phyloP scores from a whole-genome alignment of 1,140 invertebrate genomes.

The Antheraea pernyi region DNA sequence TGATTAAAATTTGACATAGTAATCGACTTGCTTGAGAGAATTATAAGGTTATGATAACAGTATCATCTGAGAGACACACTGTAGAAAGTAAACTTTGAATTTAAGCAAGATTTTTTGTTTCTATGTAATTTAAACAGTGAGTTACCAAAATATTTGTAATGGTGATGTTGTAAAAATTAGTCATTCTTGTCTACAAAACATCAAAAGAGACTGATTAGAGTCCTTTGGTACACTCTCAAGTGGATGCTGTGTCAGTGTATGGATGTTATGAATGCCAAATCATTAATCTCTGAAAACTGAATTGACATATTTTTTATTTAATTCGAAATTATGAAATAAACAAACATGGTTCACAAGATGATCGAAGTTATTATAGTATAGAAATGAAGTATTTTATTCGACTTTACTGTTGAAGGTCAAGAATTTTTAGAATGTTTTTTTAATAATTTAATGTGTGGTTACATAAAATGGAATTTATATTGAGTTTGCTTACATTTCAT shows the following conservation, averaged over 20 bases:
- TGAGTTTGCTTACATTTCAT: too few relatives aligned
- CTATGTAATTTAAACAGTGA: neutral
- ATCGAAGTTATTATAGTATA: too few relatives aligned
- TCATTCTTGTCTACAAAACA: neutral
- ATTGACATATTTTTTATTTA: neutral
- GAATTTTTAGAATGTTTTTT: too few relatives aligned
- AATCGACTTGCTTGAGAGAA: too few relatives aligned
- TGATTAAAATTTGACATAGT: too few relatives aligned
- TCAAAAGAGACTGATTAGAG: neutral
- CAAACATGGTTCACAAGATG: neutral
- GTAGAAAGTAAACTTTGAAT: neutral
- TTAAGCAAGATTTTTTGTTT: neutral
- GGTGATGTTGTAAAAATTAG: neutral
- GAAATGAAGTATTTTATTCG: too few relatives aligned
- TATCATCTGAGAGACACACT: neutral
- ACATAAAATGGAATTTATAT: too few relatives aligned
- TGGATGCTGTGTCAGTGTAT: neutral
- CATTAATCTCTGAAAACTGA: neutral
- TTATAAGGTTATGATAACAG: neutral
- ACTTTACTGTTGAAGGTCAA: too few relatives aligned
- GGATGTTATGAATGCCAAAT: neutral
- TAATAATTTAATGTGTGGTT: too few relatives aligned
- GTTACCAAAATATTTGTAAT: neutral
- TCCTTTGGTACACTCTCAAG: neutral
- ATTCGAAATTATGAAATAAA: neutral